Conservation (phyloP, 2,113 vertebrate genomes). For the Galemys pyrenaicus region DNA sequence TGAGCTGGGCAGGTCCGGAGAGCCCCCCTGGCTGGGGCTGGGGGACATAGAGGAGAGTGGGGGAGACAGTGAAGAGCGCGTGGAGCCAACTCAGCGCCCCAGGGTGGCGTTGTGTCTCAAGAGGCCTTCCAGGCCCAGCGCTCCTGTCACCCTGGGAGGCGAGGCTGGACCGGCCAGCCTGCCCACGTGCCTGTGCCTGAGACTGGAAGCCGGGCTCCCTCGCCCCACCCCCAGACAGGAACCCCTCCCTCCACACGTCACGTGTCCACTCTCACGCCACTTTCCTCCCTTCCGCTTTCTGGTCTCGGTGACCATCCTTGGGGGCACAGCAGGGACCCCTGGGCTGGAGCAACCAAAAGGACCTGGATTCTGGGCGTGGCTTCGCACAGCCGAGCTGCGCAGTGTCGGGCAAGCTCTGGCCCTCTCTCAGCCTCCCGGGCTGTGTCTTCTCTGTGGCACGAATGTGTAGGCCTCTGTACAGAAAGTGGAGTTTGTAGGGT, state of each 20-base stretch:
- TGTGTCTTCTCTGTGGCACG: neutral
- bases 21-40: too few relatives aligned
- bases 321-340: neutral
- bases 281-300: neutral
- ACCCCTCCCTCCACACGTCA: accelerated
- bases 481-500: too few relatives aligned
- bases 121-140: neutral
- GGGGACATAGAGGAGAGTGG: neutral
- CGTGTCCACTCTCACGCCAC: neutral
- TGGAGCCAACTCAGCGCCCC: neutral
- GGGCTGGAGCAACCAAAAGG: neutral
- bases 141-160: neutral
- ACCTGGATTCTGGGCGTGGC: neutral
- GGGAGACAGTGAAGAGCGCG: neutral
- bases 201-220: too few relatives aligned
- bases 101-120: neutral
- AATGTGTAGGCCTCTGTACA: neutral
- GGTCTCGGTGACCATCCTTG: neutral
- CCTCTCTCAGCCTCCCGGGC: neutral
- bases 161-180: neutral
- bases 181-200: too few relatives aligned
- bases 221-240: neutral
- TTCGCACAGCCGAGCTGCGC: neutral
- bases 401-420: neutral
- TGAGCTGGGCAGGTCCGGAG: neutral